Evolutionary conservation across 2,113 vertebrate species (phyloP).

Genomic region (Rhinoptilus africanus): DNA sequence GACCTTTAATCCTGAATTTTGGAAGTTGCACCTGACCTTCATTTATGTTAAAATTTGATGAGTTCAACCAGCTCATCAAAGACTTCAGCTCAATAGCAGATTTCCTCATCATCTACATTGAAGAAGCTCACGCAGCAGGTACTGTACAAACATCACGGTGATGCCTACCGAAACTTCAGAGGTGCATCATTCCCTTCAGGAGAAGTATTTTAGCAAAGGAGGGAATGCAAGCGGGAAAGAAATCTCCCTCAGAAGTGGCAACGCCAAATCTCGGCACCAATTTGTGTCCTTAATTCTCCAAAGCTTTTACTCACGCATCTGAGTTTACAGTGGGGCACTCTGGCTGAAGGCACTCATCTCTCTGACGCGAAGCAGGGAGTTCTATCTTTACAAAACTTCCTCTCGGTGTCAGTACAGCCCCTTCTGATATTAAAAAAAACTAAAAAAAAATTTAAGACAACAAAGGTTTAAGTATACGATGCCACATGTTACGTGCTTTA

Average conservation of each 20-base stretch:
- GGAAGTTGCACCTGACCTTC: constrained; percentile 96
- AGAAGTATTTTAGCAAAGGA: background rate
- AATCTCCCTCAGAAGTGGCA: background rate
- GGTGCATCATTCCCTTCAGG: background rate
- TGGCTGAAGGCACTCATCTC: background rate
- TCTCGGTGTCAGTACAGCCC: background rate
- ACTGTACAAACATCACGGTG: background rate
- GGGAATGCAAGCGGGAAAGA: background rate
- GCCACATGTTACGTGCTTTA: background rate
- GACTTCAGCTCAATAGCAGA: constrained; percentile 85
- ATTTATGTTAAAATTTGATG: constrained; percentile 87
- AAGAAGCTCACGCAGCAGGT: constrained; percentile 92
- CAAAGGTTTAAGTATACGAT: background rate
- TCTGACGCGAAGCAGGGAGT: background rate
- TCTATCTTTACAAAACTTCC: background rate
- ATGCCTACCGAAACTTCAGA: background rate
- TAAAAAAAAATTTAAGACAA: background rate
- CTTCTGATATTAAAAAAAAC: background rate
- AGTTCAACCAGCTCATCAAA: constrained; percentile 88
- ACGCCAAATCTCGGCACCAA: background rate
- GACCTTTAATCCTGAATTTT: constrained; percentile 89
- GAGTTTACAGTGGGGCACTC: background rate
- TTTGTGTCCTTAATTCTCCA: background rate
- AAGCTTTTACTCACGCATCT: background rate
- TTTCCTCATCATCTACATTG: constrained; percentile 90